Conservation (phyloP, 2,113 vertebrate genomes). For the Eubucco bourcierii region DNA sequence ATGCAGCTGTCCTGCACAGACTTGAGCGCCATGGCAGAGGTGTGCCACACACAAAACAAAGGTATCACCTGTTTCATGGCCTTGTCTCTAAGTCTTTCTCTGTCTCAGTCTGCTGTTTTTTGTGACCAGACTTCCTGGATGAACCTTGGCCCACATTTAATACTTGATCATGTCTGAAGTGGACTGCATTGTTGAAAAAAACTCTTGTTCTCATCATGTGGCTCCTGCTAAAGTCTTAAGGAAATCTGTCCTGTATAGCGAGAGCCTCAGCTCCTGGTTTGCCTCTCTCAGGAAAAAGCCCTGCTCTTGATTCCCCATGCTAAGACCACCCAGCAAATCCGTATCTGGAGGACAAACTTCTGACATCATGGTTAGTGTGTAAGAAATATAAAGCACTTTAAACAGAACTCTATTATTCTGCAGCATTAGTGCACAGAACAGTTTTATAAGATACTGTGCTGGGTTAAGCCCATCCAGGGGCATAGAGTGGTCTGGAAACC, state of each 20-base stretch:
- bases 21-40: neutral
- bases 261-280: neutral
- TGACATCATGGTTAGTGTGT: accelerated
- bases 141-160: neutral
- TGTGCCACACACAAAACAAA: too few species aligned
- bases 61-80: neutral
- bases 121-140: accelerated
- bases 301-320: neutral
- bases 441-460: too few species aligned
- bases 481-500: too few species aligned
- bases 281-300: neutral
- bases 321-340: neutral
- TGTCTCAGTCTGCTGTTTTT: neutral
- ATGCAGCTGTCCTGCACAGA: neutral
- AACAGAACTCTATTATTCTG: neutral
- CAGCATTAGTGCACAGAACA: neutral
- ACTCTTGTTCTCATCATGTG: accelerated
- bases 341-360: neutral
- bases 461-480: too few species aligned
- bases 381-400: neutral
- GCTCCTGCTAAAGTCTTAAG: neutral
- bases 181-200: neutral
- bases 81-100: neutral
- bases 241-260: neutral
- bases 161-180: accelerated